phyloP scores from a whole-genome alignment of 1,140 invertebrate genomes.

The Atta colombica region DNA sequence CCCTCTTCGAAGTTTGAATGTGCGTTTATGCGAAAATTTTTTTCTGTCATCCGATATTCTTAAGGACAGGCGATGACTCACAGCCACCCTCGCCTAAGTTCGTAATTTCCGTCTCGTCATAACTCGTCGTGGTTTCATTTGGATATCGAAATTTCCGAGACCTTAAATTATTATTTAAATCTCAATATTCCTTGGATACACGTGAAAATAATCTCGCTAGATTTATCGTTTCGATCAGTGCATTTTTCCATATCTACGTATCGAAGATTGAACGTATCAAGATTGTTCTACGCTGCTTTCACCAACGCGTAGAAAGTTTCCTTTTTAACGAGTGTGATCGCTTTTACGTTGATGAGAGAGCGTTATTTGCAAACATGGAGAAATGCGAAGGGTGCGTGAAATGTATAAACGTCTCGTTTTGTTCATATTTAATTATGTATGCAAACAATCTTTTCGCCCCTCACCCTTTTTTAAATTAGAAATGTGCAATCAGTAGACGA shows the following conservation, averaged over 20 bases:
- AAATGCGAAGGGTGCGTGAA: conserved; percentile 3
- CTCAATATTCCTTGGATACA: background rate
- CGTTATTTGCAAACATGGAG: conserved; percentile 25
- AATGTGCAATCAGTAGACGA: background rate
- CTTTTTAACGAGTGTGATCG: conserved; percentile 59
- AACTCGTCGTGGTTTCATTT: background rate
- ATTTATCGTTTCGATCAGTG: conserved; percentile 3
- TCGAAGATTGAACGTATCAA: conserved; percentile 25
- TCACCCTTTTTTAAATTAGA: background rate
- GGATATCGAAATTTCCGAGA: background rate
- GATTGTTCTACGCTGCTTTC: conserved; percentile 58
- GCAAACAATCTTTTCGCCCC: background rate
- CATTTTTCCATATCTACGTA: conserved; percentile 12
- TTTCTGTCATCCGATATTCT: conserved; percentile 1
- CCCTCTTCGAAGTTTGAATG: background rate
- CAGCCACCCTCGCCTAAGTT: conserved; percentile 30
- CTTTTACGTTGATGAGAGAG: conserved; percentile 49
- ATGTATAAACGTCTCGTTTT: conserved; percentile 14
- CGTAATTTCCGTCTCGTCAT: background rate
- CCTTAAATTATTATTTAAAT: background rate
- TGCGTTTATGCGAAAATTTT: conserved; percentile 12
- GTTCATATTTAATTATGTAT: background rate
- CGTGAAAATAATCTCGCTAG: background rate
- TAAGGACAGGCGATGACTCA: conserved; percentile 25
- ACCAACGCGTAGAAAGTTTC: conserved; percentile 63